Percentiles rank a stretch among this genome's conserved stretches.
phyloP scores from a whole-genome alignment of 2,888 invertebrate species.

The Agonum fuliginosum region DNA sequence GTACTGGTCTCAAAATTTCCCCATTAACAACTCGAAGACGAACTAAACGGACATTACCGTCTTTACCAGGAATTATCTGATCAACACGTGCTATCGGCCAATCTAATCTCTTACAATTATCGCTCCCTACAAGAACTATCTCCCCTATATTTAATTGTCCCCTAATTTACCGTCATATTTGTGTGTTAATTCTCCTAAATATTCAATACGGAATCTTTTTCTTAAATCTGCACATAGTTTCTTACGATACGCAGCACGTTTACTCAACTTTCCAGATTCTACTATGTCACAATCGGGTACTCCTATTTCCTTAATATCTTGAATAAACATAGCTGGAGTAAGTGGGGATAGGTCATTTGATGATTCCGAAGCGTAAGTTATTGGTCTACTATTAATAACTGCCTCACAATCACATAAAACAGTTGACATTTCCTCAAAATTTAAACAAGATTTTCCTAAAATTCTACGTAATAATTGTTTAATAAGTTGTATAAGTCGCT shows the following conservation, averaged over 20 bases:
- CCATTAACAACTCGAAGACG: not conserved
- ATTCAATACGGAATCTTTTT: not conserved
- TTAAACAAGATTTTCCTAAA: not conserved
- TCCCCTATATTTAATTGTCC: not conserved
- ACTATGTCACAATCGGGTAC: conserved; percentile 8
- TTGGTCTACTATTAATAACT: not conserved
- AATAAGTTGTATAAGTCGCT: not conserved
- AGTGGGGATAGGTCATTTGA: too few species aligned
- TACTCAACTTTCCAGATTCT: not conserved
- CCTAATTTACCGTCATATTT: not conserved
- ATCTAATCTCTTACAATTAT: not conserved
- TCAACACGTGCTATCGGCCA: conserved; percentile 8
- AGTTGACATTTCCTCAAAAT: not conserved
- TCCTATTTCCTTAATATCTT: conserved; percentile 13
- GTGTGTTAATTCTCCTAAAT: not conserved
- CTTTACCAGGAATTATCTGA: not conserved
- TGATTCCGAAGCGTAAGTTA: not conserved
- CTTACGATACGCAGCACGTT: conserved; percentile 3
- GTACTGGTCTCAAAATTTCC: not conserved
- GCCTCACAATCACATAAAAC: not conserved
- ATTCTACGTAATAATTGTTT: conserved; percentile 9
- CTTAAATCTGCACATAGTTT: not conserved
- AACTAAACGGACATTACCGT: not conserved
- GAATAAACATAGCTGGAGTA: not conserved
- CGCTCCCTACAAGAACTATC: not conserved